phyloP scores from a whole-genome alignment of 2,888 invertebrate genomes.

The Schizaphis graminum region DNA sequence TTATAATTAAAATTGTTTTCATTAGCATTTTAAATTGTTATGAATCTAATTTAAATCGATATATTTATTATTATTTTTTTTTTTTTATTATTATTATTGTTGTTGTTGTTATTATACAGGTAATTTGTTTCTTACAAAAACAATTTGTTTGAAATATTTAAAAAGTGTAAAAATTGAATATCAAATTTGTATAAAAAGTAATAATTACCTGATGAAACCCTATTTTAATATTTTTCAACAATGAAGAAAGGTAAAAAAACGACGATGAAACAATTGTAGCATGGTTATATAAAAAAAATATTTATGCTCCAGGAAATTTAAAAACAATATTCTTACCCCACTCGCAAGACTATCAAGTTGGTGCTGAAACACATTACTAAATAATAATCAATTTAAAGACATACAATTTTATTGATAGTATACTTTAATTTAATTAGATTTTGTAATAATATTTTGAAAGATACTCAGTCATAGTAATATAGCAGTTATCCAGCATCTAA shows the following conservation, averaged over 20 bases:
- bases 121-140: neutral
- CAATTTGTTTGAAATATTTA: neutral
- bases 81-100: neutral
- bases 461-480: neutral
- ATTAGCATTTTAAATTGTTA: neutral
- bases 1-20: neutral
- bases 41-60: neutral
- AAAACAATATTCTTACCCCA: neutral
- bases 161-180: neutral
- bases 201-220: neutral
- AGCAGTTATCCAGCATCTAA: neutral
- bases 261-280: neutral
- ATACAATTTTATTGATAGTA: neutral
- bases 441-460: neutral
- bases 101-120: neutral
- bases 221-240: neutral
- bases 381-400: neutral
- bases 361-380: neutral
- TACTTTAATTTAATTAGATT: neutral
- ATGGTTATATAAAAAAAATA: neutral
- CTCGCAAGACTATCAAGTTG: neutral
- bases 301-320: neutral
- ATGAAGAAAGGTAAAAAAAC: neutral
- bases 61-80: neutral
- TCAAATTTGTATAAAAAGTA: neutral